Conservation (phyloP, 2,113 vertebrate genomes). For the Ancistrus triradiatus region DNA sequence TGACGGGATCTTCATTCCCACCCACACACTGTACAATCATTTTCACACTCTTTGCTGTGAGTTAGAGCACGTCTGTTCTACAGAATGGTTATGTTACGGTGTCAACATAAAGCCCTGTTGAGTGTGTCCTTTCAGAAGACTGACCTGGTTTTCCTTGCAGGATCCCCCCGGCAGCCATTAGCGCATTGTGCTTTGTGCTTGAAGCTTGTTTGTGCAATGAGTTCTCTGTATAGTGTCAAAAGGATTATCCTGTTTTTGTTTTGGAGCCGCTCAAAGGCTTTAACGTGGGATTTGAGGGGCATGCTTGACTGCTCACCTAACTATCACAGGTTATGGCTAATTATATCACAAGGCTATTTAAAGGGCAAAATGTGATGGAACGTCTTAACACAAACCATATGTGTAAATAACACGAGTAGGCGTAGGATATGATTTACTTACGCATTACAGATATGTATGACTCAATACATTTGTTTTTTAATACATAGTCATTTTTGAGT, state of each 20-base stretch:
- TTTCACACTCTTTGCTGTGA: not conserved
- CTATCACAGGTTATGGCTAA: not conserved
- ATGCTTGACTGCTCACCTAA: not conserved
- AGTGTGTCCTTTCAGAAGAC: not conserved
- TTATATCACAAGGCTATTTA: slow-evolving; percentile 18
- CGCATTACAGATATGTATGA: too few species aligned
- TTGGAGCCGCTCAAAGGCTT: not conserved
- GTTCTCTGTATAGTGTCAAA: slow-evolving; percentile 5
- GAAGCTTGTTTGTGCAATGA: slow-evolving; percentile 23
- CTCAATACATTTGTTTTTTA: too few species aligned
- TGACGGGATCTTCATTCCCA: too few species aligned
- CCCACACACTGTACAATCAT: not conserved
- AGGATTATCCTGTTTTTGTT: slow-evolving; percentile 32
- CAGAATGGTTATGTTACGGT: too few species aligned
- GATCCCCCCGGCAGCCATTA: slow-evolving; percentile 38
- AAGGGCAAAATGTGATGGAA: not conserved
- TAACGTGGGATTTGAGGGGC: slow-evolving; percentile 5
- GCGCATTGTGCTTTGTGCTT: slow-evolving; percentile 28
- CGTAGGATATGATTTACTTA: too few species aligned
- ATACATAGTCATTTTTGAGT: too few species aligned
- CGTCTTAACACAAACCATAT: slow-evolving; percentile 45
- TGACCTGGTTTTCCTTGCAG: slow-evolving; percentile 3
- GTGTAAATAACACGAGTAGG: not conserved
- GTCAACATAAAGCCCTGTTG: too few species aligned
- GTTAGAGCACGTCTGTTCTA: not conserved